Base-by-base conservation (phyloP, 2,113 vertebrate genomes). In the Neogobius melanostomus region DNA sequence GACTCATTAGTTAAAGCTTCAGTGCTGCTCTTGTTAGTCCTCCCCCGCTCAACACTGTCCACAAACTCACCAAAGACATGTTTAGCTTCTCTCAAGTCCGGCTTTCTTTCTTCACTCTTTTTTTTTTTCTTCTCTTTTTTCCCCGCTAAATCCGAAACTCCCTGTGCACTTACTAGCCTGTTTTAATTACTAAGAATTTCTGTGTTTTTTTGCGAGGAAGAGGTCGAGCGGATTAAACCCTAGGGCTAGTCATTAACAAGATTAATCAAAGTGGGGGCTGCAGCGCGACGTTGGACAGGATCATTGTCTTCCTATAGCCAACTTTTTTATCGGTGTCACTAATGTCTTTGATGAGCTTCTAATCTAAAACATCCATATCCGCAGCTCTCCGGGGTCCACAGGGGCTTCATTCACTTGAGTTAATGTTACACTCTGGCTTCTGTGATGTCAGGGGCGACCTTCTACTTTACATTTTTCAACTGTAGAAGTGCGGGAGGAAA, bases 221-320 rank as follows among this genome's bases (percentile, higher is more conserved):
- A 81, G 77, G 76, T 67, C 72, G 59, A 53, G 64, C 81, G 74
- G 72, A 65, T 62, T 64, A 75, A 75, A 86, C 86, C 92, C 90
- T 80, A 74, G 85, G 90, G 90, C 89, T 88, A 89, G 87, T 92
- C 91, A 93, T 93, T 92, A 93, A 86, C 80, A 76, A 90, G 87
- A 93, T 91, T 86, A 91, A 92, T 91, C 89, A 88, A 88, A 90
- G 83, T 74, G 80, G 84, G 87, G 75, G 84, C 85, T 91, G 68
- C 53, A 49, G 77, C 62, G 60, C 77, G 11, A 78, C 71, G 76
- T 84, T 64, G 88, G 90, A 90, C 88, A 70, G 77, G 80, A 88
- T 90, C 85, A 86, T 90, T 88, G 85, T 90, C 87, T 88, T 91
- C 77, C 67, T 83, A 62, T 76, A 82, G 77, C 79, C 78, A 84